Percentiles rank a stretch among this genome's conserved stretches.
Conservation (phyloP, 2,888 invertebrate genomes). For the Chalcosyrphus nemorum region DNA sequence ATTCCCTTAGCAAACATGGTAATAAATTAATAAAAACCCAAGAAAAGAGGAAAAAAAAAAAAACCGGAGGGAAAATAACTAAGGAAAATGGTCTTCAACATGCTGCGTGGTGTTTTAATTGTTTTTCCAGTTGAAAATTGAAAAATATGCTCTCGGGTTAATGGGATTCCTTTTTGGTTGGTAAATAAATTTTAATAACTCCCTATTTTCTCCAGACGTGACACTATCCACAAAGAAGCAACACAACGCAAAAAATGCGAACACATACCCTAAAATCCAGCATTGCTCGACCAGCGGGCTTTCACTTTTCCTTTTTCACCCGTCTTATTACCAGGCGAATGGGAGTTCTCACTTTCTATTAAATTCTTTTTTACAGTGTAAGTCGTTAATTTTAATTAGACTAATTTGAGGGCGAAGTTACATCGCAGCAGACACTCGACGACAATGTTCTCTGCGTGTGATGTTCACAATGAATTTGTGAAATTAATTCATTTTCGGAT, state of each 20-base stretch:
- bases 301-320: conserved; percentile 9
- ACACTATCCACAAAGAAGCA: conserved; percentile 29
- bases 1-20: conserved; percentile 29
- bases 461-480: conserved; percentile 37
- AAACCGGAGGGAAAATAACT: conserved; percentile 19
- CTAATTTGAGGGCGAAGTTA: conserved; percentile 51
- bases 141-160: conserved; percentile 68
- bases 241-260: conserved; percentile 22
- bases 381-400: conserved; percentile 69
- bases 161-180: conserved; percentile 69
- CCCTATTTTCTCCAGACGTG: conserved; percentile 48
- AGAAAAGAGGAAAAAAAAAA: conserved; percentile 21
- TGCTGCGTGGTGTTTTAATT: conserved; percentile 46
- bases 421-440: conserved; percentile 18
- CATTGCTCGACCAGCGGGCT: conserved; percentile 12
- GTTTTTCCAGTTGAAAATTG: conserved; percentile 55
- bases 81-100: conserved; percentile 20
- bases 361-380: conserved; percentile 49
- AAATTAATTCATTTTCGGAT: conserved; percentile 13
- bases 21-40: conserved; percentile 55
- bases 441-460: conserved; percentile 25
- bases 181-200: conserved; percentile 72
- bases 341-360: conserved; percentile 47
- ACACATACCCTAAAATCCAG: not conserved
- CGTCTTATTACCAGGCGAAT: conserved; percentile 5